Evolutionary conservation across 2,113 vertebrate genomes (phyloP), one percentile per base, ranked within the genome.

Genomic region (Chlorodrepanis virens): DNA sequence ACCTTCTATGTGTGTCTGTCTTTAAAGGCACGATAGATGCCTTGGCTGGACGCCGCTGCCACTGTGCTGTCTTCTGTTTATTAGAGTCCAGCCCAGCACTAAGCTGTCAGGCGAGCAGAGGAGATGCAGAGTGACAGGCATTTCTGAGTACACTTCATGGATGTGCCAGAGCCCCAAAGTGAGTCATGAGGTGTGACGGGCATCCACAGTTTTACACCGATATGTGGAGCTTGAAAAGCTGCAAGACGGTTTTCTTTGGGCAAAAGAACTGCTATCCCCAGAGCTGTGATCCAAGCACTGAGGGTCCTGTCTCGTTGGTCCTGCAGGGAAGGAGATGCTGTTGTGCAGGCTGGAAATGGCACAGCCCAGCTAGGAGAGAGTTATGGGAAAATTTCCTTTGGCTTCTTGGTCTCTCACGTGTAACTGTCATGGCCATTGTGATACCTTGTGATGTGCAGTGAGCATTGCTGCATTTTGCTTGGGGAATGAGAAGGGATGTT

Each of bases 301-400:
- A 0, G 0, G 9, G 20, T 78, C 53, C 77, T 72, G 25, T n/a
- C 52, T 65, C 33, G 8, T 40, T 0, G 0, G 28, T 65, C 50
- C 29, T 64, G 57, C 53, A 69, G 57, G 89, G 69, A 63, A 63
- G 40, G 53, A 65, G 53, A 61, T 29, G 22, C 14, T 79, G 29
- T 29, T 71, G 37, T 52, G 14, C 35, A 72, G 82, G 50, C 79
- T 91, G 61, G 61, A 67, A 87, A 71, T 18, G 37, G 42, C 60
- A 52, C 20, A 80, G 60, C 35, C 50, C 18, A 14, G 23, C 63
- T 45, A 45, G 61, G 44, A 78, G 52, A 56, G 33, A 69, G 29
- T 27, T 28, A 13, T 0, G 10, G 27, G 50, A 35, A 68, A 65
- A 56, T 45, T 71, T 72, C 23, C 25, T 84, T 82, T 87, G 75